Base-by-base conservation (phyloP, 2,797 vertebrate species). In the Galagoides demidoff region DNA sequence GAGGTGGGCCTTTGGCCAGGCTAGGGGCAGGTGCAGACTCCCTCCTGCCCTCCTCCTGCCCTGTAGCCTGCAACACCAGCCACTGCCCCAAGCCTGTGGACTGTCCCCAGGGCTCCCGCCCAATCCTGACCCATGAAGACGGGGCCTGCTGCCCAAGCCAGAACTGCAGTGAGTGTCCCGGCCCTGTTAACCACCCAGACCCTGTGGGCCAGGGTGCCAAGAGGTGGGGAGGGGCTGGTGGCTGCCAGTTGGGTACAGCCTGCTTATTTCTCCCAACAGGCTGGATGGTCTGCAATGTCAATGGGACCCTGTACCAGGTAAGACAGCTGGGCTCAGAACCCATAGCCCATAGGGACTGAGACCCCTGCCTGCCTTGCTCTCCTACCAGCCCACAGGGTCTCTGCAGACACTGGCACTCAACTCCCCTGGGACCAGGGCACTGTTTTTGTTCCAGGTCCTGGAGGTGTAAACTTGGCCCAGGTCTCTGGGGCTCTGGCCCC, bases 81-180 rank as follows among this genome's bases (percentile, higher is more conserved):
- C 96, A 89, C 63, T 99, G 99, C 89, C 98, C 98, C 34, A 2
- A 27, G 2, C 52, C 29, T 12, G 61, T 66, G 34, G 95, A 90
- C 2, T 99, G 99, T 96, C 83, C 96, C 0, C 29, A 97, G 61
- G 99, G 99, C 90, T 98, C 98, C 87, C 92, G 43, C 19, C 90
- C 97, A 52, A 2, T 96, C 49, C 70, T 98, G 68, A 63, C 39
- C 91, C 95, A 99, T 16, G 96, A 98, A 57, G 98, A 98, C 2
- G 99, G 99, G 66, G 98, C 98, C 97, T 99, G 99, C 97, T 99
- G 99, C 97, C 98, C 98, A 4, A 89, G 96, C 89, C 97, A 96
- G 39, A 98, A 4, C 84, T 99, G 99, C 97, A 98, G 99, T 99
- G 98, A 98, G 98, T 98, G 73, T 20, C 68, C 66, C 31, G 10